Evolutionary conservation across 2,888 invertebrate genomes (phyloP).

Genomic region (Euproctis similis): DNA sequence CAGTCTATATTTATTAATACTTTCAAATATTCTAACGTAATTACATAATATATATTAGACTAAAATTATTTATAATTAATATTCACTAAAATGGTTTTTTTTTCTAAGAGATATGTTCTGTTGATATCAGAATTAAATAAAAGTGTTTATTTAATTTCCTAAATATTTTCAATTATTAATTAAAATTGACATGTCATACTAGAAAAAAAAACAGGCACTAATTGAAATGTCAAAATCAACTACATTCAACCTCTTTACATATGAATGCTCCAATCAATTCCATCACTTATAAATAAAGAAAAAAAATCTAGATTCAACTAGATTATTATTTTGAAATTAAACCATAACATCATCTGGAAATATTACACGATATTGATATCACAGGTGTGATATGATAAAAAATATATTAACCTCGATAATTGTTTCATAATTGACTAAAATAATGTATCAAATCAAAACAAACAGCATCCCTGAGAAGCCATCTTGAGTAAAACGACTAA

Average conservation of each 20-base stretch:
- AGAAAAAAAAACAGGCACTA: no score
- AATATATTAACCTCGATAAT: no score
- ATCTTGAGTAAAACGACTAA: constrained; percentile 41
- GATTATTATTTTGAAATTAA: no score
- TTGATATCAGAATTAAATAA: constrained; percentile 13
- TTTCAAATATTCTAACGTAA: constrained; percentile 27
- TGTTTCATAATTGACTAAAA: no score
- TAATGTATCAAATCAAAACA: constrained; percentile 22
- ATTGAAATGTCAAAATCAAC: neutral
- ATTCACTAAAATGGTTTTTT: constrained; percentile 24
- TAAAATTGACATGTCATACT: no score
- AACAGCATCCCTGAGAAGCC: constrained; percentile 28
- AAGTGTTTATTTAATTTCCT: neutral
- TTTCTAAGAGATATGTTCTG: constrained; percentile 36
- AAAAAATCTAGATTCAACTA: no score
- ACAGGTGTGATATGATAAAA: no score
- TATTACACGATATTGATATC: no score
- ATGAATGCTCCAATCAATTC: no score
- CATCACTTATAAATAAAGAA: no score
- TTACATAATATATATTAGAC: constrained; percentile 24
- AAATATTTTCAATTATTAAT: neutral
- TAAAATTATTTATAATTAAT: constrained; percentile 22
- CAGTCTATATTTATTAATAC: constrained; percentile 64
- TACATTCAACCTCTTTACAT: no score
- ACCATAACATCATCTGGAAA: no score